These are phyloP conservation scores for Gobio occitaniae DNA, from an alignment of 2,797 vertebrate genomes.

Conservation along the genomic window DNA sequence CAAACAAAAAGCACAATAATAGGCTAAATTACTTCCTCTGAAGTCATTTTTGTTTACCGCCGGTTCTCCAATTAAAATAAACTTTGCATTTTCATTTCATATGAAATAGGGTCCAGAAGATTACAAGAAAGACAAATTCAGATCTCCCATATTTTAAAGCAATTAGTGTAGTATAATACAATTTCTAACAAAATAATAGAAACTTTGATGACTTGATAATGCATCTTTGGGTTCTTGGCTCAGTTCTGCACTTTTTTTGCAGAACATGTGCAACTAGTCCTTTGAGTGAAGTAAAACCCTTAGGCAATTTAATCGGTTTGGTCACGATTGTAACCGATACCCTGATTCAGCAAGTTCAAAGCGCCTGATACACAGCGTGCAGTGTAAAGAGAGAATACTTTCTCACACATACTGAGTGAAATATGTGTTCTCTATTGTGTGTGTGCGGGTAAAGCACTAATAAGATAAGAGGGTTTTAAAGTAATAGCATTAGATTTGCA, in stretches of 20 bases:
- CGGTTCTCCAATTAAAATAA: slow-evolving; percentile 36
- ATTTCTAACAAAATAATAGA: neutral
- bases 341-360: slow-evolving; percentile 40
- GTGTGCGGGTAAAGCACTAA: slow-evolving; percentile 28
- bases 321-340: slow-evolving; percentile 25
- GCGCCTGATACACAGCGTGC: slow-evolving; percentile 6
- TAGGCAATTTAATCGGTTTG: slow-evolving; percentile 27
- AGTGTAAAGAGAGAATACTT: neutral
- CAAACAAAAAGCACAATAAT: slow-evolving; percentile 47
- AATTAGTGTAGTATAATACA: neutral
- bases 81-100: slow-evolving; percentile 15
- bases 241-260: neutral
- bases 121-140: neutral
- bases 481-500: slow-evolving; percentile 55
- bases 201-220: neutral
- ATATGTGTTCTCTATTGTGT: slow-evolving; percentile 35
- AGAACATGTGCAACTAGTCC: neutral
- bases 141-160: neutral
- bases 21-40: slow-evolving; percentile 15
- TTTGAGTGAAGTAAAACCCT: slow-evolving; percentile 4
- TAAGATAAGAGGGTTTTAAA: slow-evolving; percentile 46
- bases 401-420: slow-evolving; percentile 18
- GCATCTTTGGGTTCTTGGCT: neutral
- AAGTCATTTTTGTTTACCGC: slow-evolving; percentile 36
- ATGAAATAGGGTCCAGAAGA: neutral